These are phyloP conservation scores for Cisticola juncidis DNA, from an alignment of 2,113 vertebrate genomes.

Conservation along the genomic window DNA sequence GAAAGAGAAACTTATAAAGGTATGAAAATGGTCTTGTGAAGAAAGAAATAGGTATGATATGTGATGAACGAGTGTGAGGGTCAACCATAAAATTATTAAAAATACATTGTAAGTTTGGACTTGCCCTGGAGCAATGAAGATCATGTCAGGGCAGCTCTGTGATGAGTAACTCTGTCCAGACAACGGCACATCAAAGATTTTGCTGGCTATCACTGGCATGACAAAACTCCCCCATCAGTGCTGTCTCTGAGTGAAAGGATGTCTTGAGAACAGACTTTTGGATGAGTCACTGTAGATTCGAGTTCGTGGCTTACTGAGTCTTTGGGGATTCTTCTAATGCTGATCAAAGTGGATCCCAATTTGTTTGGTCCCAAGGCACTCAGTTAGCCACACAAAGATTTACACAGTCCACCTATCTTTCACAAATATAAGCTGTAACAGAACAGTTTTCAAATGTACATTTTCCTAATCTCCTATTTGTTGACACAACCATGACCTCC, in stretches of 20 bases:
- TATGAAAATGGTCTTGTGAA: background rate
- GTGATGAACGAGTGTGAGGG: background rate
- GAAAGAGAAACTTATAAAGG: background rate
- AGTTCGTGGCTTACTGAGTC: background rate
- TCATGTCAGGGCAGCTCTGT: background rate
- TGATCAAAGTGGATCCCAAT: background rate
- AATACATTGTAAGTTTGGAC: background rate
- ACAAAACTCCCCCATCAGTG: accelerated
- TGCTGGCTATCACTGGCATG: background rate
- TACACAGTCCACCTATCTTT: background rate
- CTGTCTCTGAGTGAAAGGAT: background rate
- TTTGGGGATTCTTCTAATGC: background rate
- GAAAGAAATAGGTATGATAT: background rate
- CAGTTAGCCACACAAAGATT: background rate
- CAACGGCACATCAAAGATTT: background rate
- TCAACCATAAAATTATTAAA: background rate
- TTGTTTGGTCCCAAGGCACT: background rate
- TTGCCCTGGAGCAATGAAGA: background rate
- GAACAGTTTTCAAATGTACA: background rate
- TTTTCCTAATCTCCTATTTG: background rate
- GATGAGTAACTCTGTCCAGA: background rate
- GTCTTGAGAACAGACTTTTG: background rate
- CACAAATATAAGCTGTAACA: background rate
- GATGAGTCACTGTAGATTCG: accelerated
- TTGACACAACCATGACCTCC: background rate